phyloP scores from a whole-genome alignment of 2,113 vertebrate genomes.

The mouse (Mus musculus) region GRCm39 chr15:31496001-31496500 shows the following conservation, averaged over 20 bases:
- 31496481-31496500: neutral
- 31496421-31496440: neutral
- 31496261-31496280: slow-evolving; percentile 92
- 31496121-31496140: no score
- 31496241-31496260: slow-evolving; percentile 92
- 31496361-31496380: neutral
- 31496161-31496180: slow-evolving; percentile 95
- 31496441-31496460: neutral
- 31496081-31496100: neutral
- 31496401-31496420: neutral
- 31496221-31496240: slow-evolving; percentile 93
- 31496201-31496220: slow-evolving; percentile 95
- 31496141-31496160: slow-evolving; percentile 92
- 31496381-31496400: no score
- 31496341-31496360: slow-evolving; percentile 72
- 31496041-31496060: neutral
- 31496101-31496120: neutral
- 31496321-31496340: slow-evolving; percentile 90
- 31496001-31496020: neutral
- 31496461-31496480: no score
- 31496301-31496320: slow-evolving; percentile 89
- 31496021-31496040: neutral
- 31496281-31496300: slow-evolving; percentile 90
- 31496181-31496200: slow-evolving; percentile 94
- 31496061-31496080: neutral